phyloP scores from a whole-genome alignment of 2,888 invertebrate species.

The Leuctra nigra region DNA sequence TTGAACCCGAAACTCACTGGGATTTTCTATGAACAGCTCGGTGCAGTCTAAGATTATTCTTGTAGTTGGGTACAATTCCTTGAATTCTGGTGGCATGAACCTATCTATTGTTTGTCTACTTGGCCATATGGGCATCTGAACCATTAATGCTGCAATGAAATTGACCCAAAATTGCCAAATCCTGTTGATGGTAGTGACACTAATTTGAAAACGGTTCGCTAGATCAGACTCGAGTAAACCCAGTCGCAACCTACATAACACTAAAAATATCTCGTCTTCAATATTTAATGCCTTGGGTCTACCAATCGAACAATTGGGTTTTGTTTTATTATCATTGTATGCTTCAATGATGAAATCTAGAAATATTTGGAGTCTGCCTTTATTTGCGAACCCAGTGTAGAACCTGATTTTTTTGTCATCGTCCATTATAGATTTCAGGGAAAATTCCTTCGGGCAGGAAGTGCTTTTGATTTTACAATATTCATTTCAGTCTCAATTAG shows the following conservation, averaged over 20 bases:
- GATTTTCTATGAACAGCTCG: slow-evolving; percentile 27
- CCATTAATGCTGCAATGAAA: not conserved
- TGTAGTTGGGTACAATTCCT: not conserved
- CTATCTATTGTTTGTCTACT: not conserved
- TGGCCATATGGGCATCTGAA: slow-evolving; percentile 2
- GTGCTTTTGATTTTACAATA: not conserved
- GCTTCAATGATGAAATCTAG: not conserved
- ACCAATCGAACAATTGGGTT: not conserved
- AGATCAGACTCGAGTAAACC: slow-evolving; percentile 6
- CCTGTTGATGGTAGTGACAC: not conserved
- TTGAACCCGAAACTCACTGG: slow-evolving; percentile 19
- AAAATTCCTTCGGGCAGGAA: not conserved
- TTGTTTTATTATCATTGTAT: not conserved
- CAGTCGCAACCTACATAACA: not conserved
- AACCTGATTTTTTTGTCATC: slow-evolving; percentile 2
- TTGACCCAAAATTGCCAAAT: slow-evolving; percentile 4
- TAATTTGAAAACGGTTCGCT: slow-evolving; percentile 6
- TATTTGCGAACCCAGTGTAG: slow-evolving; percentile 2
- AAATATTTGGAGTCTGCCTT: not conserved
- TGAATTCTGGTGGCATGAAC: slow-evolving; percentile 2
- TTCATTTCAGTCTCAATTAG: not conserved
- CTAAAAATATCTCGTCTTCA: not conserved
- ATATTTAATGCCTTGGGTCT: not conserved
- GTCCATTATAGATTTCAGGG: not conserved
- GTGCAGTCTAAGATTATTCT: slow-evolving; percentile 25